Conservation (phyloP, 2,113 vertebrate genomes). For the Lepidothrix coronata region DNA sequence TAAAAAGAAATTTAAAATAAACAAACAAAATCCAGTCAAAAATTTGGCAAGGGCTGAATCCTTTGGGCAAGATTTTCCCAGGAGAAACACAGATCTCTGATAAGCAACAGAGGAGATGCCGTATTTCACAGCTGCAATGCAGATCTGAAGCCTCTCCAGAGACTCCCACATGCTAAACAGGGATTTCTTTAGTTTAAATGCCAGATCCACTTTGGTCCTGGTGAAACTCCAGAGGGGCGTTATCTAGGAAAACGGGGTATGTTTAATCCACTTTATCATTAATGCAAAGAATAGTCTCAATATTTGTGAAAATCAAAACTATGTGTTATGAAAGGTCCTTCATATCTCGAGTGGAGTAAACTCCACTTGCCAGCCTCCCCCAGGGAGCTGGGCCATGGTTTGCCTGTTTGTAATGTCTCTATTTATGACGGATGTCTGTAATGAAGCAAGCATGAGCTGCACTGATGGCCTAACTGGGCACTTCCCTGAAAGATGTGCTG, state of each 20-base stretch:
- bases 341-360: background rate
- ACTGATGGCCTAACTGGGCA: background rate
- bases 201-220: constrained; percentile 30
- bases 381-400: background rate
- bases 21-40: constrained; percentile 49
- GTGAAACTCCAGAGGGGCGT: constrained; percentile 36
- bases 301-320: constrained; percentile 23
- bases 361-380: background rate
- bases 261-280: constrained; percentile 45
- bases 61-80: constrained; percentile 49
- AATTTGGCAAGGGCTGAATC: constrained; percentile 45
- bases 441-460: background rate
- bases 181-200: constrained; percentile 51
- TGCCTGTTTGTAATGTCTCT: background rate
- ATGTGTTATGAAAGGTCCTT: background rate
- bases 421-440: background rate
- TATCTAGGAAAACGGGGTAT: background rate
- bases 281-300: constrained; percentile 27
- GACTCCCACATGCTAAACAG: background rate
- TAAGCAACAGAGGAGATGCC: background rate
- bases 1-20: constrained; percentile 60
- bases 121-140: constrained; percentile 41
- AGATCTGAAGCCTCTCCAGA: constrained; percentile 40
- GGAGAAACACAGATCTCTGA: constrained; percentile 32
- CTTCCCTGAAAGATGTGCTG: background rate